These are phyloP conservation scores for Dynastes grantii DNA, from an alignment of 2,888 invertebrate species.

Conservation along the genomic window DNA sequence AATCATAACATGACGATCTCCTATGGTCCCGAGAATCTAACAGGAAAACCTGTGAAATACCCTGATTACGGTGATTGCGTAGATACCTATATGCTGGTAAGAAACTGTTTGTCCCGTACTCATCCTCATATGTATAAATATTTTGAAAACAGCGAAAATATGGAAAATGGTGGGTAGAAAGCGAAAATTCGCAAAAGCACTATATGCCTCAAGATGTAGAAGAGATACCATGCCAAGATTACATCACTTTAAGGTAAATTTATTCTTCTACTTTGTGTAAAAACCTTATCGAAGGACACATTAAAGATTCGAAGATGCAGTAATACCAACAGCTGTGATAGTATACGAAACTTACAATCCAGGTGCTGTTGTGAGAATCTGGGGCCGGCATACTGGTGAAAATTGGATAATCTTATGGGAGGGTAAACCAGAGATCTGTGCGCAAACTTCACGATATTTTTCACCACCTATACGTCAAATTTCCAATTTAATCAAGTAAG, in stretches of 20 bases:
- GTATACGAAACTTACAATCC: conserved; percentile 92
- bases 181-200: conserved; percentile 80
- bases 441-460: conserved; percentile 80
- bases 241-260: conserved; percentile 76
- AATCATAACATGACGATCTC: conserved; percentile 91
- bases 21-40: conserved; percentile 89
- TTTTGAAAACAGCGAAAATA: conserved; percentile 80
- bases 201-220: conserved; percentile 84
- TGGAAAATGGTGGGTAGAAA: conserved; percentile 88
- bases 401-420: conserved; percentile 86
- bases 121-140: conserved; percentile 18
- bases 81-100: conserved; percentile 91
- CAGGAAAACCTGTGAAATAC: conserved; percentile 88
- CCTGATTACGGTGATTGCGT: conserved; percentile 94
- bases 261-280: not conserved
- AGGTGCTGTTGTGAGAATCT: conserved; percentile 86
- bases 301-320: conserved; percentile 77
- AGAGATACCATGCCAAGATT: conserved; percentile 82
- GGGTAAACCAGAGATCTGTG: conserved; percentile 77
- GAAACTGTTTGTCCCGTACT: conserved; percentile 57
- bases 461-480: conserved; percentile 80
- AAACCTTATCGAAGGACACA: conserved; percentile 53
- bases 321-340: conserved; percentile 80
- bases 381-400: conserved; percentile 75
- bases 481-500: conserved; percentile 74